phyloP scores from a whole-genome alignment of 2,797 vertebrate genomes.

The Ctenochaetus hawaiiensis region DNA sequence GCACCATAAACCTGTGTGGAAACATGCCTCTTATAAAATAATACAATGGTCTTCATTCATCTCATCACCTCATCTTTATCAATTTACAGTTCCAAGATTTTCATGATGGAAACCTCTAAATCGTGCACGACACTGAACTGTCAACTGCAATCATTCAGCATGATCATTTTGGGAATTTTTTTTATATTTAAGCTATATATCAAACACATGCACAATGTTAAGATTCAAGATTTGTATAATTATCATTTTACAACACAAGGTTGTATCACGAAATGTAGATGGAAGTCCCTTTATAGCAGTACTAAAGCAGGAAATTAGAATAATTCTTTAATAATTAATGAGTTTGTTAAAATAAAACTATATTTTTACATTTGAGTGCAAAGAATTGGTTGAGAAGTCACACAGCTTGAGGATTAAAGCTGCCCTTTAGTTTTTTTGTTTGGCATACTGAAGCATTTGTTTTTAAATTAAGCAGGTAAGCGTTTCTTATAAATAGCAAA shows the following conservation, averaged over 20 bases:
- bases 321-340: too few relatives aligned
- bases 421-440: too few relatives aligned
- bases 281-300: too few relatives aligned
- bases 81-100: slow-evolving; percentile 62
- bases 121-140: slow-evolving; percentile 12
- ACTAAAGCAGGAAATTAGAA: too few relatives aligned
- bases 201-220: not conserved
- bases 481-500: not conserved
- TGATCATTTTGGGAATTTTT: slow-evolving; percentile 16
- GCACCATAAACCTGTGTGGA: slow-evolving; percentile 74
- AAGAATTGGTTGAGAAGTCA: too few relatives aligned
- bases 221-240: not conserved
- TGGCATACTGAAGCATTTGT: not conserved
- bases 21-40: slow-evolving; percentile 74
- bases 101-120: slow-evolving; percentile 43
- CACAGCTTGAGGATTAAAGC: too few relatives aligned
- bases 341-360: too few relatives aligned
- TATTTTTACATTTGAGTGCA: too few relatives aligned
- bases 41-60: slow-evolving; percentile 77
- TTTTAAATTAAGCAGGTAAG: not conserved
- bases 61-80: too few relatives aligned
- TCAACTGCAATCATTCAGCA: slow-evolving; percentile 12
- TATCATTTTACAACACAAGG: too few relatives aligned
- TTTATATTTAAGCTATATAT: slow-evolving; percentile 20
- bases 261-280: too few relatives aligned